A percentile compares a stretch with the other conserved stretches of the same genome.
These are phyloP conservation scores for Eospalax fontanierii DNA, from an alignment of 2,797 vertebrate species.

Conservation along the genomic window DNA sequence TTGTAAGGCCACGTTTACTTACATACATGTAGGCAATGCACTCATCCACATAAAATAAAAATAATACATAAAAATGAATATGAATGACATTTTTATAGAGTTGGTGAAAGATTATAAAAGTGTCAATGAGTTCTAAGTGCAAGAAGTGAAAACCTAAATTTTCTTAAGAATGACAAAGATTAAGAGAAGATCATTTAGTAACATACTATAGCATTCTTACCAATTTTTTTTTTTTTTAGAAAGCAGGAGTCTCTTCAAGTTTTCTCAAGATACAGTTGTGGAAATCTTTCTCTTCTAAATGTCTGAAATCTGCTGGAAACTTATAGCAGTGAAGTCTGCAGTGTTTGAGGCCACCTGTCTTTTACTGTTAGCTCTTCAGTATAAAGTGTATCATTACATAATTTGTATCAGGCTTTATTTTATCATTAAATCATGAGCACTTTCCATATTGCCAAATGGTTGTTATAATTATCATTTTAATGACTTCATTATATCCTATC, in stretches of 20 bases:
- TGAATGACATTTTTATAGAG: neutral
- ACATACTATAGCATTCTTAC: neutral
- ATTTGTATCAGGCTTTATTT: constrained; percentile 38
- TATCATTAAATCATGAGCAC: constrained; percentile 47
- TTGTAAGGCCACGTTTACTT: too few relatives aligned
- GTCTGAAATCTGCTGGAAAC: neutral
- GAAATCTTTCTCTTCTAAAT: neutral
- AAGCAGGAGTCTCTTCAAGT: neutral
- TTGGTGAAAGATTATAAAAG: neutral
- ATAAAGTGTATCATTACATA: constrained; percentile 7
- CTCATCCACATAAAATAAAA: too few relatives aligned
- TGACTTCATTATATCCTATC: constrained; percentile 24
- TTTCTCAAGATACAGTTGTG: neutral
- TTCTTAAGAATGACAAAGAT: neutral
- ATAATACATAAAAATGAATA: neutral
- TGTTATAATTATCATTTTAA: constrained; percentile 66
- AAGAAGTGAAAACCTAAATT: constrained; percentile 10
- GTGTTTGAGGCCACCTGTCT: neutral
- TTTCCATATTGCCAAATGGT: constrained; percentile 56
- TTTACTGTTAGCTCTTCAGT: neutral
- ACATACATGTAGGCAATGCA: too few relatives aligned
- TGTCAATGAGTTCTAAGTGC: neutral
- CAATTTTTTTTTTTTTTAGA: neutral
- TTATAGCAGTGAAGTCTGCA: neutral
- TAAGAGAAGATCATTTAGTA: neutral